These are phyloP conservation scores for Amblyopsis rosae DNA, from an alignment of 2,113 vertebrate genomes.

Conservation along the genomic window DNA sequence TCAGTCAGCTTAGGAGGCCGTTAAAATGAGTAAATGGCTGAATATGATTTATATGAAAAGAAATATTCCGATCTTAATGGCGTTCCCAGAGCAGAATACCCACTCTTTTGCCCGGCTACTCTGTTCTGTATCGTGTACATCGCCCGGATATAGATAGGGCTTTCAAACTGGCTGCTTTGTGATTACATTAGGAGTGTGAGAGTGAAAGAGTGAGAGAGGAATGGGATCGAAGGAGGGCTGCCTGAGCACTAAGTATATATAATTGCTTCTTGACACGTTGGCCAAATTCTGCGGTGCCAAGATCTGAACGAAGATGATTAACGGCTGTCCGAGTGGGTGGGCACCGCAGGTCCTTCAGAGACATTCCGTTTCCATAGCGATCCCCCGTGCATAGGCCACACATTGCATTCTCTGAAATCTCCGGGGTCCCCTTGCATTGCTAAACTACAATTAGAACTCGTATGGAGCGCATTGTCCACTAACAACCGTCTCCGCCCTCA, in stretches of 20 bases:
- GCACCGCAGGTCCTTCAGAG: constrained; percentile 71
- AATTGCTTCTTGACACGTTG: constrained; percentile 85
- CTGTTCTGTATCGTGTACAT: constrained; percentile 71
- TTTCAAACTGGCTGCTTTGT: constrained; percentile 75
- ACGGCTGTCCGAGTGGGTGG: constrained; percentile 80
- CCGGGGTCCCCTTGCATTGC: constrained; percentile 72
- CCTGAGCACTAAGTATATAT: constrained; percentile 79
- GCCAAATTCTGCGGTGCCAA: constrained; percentile 84
- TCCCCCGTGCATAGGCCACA: constrained; percentile 76
- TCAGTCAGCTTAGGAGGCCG: constrained; percentile 71
- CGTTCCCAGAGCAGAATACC: constrained; percentile 63
- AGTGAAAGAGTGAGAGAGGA: constrained; percentile 35
- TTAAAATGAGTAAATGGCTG: constrained; percentile 71
- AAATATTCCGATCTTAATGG: constrained; percentile 70
- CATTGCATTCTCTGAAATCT: constrained; percentile 70
- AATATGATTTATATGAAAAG: constrained; percentile 74
- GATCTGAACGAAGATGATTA: constrained; percentile 84
- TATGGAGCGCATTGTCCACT: constrained; percentile 68
- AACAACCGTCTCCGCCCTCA: constrained; percentile 56
- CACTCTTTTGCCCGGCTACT: constrained; percentile 61
- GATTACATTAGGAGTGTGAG: constrained; percentile 78
- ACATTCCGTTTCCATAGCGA: constrained; percentile 77
- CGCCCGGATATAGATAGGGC: constrained; percentile 72
- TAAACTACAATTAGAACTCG: constrained; percentile 82
- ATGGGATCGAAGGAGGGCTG: constrained; percentile 50